A percentile compares a stretch with the other conserved stretches of the same genome.
phyloP scores from a whole-genome alignment of 2,113 vertebrate genomes.

The Abramis brama region DNA sequence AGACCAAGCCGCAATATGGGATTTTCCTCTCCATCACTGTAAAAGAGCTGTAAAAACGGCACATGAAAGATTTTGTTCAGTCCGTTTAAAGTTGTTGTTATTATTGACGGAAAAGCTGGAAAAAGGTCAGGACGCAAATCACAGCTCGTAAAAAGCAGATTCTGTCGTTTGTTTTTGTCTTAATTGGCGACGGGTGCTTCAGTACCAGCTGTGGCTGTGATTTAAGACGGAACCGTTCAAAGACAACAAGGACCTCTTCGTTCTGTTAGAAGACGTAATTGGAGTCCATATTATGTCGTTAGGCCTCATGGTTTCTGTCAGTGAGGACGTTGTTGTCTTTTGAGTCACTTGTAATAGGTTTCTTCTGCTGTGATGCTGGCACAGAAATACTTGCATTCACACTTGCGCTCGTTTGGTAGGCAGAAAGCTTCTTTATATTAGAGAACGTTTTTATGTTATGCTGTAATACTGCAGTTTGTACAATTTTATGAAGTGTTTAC shows the following conservation, averaged over 20 bases:
- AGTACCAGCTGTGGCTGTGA: slow-evolving; percentile 52
- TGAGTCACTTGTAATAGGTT: slow-evolving; percentile 18
- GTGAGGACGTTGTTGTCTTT: slow-evolving; percentile 14
- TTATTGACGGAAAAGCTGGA: slow-evolving; percentile 57
- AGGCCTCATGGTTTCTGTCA: slow-evolving; percentile 37
- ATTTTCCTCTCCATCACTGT: slow-evolving; percentile 25
- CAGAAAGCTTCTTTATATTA: background rate
- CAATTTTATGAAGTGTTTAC: background rate
- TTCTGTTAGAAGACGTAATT: slow-evolving; percentile 36
- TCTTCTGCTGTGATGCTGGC: slow-evolving; percentile 38
- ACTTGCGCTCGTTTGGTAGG: slow-evolving; percentile 18
- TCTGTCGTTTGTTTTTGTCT: slow-evolving; percentile 39
- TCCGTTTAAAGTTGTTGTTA: slow-evolving; percentile 47
- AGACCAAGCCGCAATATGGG: background rate
- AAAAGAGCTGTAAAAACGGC: slow-evolving; percentile 19
- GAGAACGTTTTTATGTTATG: slow-evolving; percentile 50
- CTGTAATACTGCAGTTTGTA: slow-evolving; percentile 11
- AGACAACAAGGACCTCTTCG: slow-evolving; percentile 24
- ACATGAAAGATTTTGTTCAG: slow-evolving; percentile 57
- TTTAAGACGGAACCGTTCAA: slow-evolving; percentile 41
- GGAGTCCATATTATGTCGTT: slow-evolving; percentile 22
- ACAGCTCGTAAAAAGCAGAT: slow-evolving; percentile 63
- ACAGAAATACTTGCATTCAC: slow-evolving; percentile 10
- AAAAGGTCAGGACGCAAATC: slow-evolving; percentile 53
- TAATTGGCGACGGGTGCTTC: slow-evolving; percentile 55